A percentile compares a stretch with the other conserved stretches of the same genome.
phyloP scores from a whole-genome alignment of 2,888 invertebrate genomes.

The Leucania comma region DNA sequence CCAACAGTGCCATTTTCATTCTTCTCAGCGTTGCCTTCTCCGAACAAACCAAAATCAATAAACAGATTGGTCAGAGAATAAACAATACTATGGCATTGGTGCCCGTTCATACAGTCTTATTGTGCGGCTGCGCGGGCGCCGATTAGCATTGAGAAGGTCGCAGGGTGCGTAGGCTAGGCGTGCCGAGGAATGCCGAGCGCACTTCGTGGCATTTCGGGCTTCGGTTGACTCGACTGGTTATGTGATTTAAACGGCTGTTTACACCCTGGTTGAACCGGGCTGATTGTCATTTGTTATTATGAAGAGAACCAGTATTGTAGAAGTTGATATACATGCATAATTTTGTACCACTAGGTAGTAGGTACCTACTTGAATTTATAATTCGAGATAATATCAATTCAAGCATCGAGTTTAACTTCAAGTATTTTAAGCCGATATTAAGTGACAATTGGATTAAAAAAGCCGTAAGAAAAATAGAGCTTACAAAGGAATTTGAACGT shows the following conservation, averaged over 20 bases:
- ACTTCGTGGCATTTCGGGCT: slow-evolving; percentile 79
- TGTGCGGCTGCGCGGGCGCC: slow-evolving; percentile 66
- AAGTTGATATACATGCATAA: slow-evolving; percentile 1
- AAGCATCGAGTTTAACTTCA: no score
- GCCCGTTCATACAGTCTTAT: slow-evolving; percentile 56
- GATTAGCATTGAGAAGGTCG: slow-evolving; percentile 88
- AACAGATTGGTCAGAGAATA: background rate
- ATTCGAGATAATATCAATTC: no score
- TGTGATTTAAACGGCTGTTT: slow-evolving; percentile 58
- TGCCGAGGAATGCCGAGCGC: slow-evolving; percentile 75
- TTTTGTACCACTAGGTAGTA: background rate
- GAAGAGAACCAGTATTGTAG: slow-evolving; percentile 14
- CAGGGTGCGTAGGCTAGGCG: slow-evolving; percentile 77
- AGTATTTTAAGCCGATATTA: no score
- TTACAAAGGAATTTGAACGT: no score
- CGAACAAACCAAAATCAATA: no score
- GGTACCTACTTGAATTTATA: background rate
- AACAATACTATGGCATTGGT: slow-evolving; percentile 32
- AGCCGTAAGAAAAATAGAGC: no score
- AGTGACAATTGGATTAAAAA: no score
- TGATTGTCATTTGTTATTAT: slow-evolving; percentile 50
- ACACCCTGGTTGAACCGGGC: slow-evolving; percentile 31
- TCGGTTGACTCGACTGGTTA: slow-evolving; percentile 70
- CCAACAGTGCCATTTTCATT: no score
- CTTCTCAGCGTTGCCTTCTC: no score